Base-by-base conservation (phyloP, 37 sponge, comb jelly and placozoan species). In the Chondrosia reniformis region DNA sequence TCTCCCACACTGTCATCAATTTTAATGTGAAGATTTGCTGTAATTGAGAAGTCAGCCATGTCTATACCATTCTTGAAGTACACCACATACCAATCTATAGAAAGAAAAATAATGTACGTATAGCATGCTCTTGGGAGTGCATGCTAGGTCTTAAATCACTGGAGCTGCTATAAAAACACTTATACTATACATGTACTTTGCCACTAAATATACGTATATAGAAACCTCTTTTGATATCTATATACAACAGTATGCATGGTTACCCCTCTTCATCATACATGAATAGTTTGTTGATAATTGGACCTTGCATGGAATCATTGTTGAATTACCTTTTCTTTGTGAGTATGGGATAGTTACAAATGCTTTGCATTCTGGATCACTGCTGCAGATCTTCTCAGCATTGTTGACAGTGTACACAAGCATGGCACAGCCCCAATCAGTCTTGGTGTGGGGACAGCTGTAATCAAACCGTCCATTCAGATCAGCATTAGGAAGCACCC, bases 21-120 rank as follows among this genome's bases (percentile, higher is more conserved):
- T 31, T 66, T 10, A 21, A 66, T 31, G 30, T 37, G 40, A 9
- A 66, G 67, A 19, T 37, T 66, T 37, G 67, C 33, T 8, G 39
- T 40, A 21, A 31, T 7, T 21, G 6, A 6, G 17, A 9, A 37
- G 67, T 66, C 38, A 6, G 67, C 39, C 3, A 3, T 3, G 40
- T 19, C 67, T 4, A 66, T 31, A 6, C 67, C 67, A 66, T 66
- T 66, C 67, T 66, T 66, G 31, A 19, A 30, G 67, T 37, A 66
- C 6, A 36, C 67, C 32, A 31, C 17, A 19, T 33, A 66, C 67
- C 67, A 66, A 37, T 36, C 67, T 66, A 19, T 40, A 62, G 8
- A 62, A 9, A 28, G 13, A 62, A 9, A 62, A 9, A 62, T 62
- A 12, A 37, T 25, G 28, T 13, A 13, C 6, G n/a, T 30, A 10